Evolutionary conservation across 2,888 invertebrate genomes (phyloP).

Genomic region (Eupsilia transversa): DNA sequence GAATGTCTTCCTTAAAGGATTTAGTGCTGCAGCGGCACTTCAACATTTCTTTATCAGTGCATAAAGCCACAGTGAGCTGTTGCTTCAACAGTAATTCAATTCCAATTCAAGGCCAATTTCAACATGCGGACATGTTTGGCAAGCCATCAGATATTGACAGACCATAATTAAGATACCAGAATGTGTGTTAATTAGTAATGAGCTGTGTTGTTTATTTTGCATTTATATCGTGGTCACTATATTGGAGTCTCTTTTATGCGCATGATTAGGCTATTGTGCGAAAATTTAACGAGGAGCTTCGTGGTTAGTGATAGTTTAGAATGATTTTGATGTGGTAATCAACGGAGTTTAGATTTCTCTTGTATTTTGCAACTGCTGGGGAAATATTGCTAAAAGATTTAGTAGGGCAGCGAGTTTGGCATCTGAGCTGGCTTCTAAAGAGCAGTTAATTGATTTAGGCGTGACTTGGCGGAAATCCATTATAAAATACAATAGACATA

Average conservation of each 20-base stretch:
- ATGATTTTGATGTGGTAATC: neutral
- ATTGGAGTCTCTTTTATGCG: constrained; percentile 13
- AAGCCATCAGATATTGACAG: constrained; percentile 30
- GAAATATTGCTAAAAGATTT: neutral
- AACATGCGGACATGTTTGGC: constrained; percentile 46
- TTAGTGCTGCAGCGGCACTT: neutral
- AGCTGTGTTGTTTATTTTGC: constrained; percentile 45
- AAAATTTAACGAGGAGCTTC: neutral
- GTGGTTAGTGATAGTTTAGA: neutral
- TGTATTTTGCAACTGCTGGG: neutral
- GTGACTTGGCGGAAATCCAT: too few species aligned
- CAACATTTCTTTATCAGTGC: neutral
- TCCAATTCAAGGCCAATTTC: too few species aligned
- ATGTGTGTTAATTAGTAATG: constrained; percentile 48
- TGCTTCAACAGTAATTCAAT: constrained; percentile 8
- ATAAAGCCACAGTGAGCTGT: neutral
- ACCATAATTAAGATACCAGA: constrained; percentile 59
- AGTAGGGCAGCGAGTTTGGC: too few species aligned
- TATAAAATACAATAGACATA: too few species aligned
- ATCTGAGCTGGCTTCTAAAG: neutral
- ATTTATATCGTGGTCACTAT: constrained; percentile 12
- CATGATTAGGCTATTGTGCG: constrained; percentile 43
- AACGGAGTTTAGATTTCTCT: neutral
- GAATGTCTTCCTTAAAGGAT: neutral
- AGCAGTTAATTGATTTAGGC: too few species aligned